Evolutionary conservation across 2,888 invertebrate species (phyloP).

Genomic region (Zaprionus obscuricornis): DNA sequence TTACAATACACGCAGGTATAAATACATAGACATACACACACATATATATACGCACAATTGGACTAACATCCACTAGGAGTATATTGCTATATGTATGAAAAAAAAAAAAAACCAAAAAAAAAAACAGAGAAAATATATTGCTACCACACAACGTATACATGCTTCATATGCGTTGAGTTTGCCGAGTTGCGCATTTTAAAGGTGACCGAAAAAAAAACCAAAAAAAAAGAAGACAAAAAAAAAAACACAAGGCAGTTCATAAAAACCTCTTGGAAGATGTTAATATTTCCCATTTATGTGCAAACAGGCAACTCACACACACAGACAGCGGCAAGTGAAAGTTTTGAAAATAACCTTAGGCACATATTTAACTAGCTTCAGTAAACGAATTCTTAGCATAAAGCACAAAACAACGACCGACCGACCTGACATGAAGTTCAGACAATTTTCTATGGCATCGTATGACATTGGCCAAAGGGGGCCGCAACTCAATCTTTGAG

Average conservation of each 20-base stretch:
- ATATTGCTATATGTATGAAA: conserved; percentile 25
- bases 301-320: conserved; percentile 6
- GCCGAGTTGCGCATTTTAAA: conserved; percentile 56
- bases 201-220: conserved; percentile 42
- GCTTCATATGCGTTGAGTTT: conserved; percentile 43
- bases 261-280: conserved; percentile 15
- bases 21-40: conserved; percentile 35
- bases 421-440: conserved; percentile 32
- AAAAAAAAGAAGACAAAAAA: background rate
- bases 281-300: conserved; percentile 43
- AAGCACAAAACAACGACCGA: conserved; percentile 15
- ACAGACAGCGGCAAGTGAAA: conserved; percentile 35
- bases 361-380: conserved; percentile 73
- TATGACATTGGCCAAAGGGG: conserved; percentile 30
- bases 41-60: conserved; percentile 7
- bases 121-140: conserved; percentile 45
- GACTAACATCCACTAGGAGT: conserved; percentile 30
- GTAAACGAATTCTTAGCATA: conserved; percentile 51
- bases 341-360: conserved; percentile 62
- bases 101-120: conserved; percentile 15
- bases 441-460: conserved; percentile 24
- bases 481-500: conserved; percentile 65
- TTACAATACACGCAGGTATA: conserved; percentile 68
- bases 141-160: conserved; percentile 44
- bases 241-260: conserved; percentile 36